Conservation (phyloP, 2,888 invertebrate species). For the Pelosia muscerda region DNA sequence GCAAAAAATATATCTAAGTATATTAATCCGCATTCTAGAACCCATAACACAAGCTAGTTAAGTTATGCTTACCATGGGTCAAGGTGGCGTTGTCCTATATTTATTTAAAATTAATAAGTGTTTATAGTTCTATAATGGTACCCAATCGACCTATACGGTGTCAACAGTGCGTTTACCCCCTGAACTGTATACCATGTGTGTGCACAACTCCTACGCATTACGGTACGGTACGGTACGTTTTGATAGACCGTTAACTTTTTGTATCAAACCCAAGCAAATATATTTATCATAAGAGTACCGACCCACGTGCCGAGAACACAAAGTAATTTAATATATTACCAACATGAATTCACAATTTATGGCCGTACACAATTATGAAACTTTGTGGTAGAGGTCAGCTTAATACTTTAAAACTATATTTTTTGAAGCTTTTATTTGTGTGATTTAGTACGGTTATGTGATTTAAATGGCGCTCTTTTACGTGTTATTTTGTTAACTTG, state of each 20-base stretch:
- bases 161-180: no score
- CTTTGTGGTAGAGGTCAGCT: slow-evolving; percentile 33
- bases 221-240: slow-evolving; percentile 23
- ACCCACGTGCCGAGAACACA: slow-evolving; percentile 40
- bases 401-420: slow-evolving; percentile 24
- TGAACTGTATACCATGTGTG: neutral
- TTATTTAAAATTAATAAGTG: no score
- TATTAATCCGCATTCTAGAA: no score
- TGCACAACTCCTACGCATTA: neutral
- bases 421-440: slow-evolving; percentile 3
- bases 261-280: slow-evolving; percentile 35
- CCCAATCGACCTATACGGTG: no score
- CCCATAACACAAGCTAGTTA: no score
- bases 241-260: slow-evolving; percentile 46
- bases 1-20: no score
- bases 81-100: no score
- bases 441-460: neutral
- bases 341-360: slow-evolving; percentile 8
- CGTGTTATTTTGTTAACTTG: no score
- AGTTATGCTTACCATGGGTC: no score
- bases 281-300: slow-evolving; percentile 38
- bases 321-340: slow-evolving; percentile 37
- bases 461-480: neutral
- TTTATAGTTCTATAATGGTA: no score
- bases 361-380: slow-evolving; percentile 7